phyloP scores from a whole-genome alignment of 2,113 vertebrate species.

The Clarias batrachus region DNA sequence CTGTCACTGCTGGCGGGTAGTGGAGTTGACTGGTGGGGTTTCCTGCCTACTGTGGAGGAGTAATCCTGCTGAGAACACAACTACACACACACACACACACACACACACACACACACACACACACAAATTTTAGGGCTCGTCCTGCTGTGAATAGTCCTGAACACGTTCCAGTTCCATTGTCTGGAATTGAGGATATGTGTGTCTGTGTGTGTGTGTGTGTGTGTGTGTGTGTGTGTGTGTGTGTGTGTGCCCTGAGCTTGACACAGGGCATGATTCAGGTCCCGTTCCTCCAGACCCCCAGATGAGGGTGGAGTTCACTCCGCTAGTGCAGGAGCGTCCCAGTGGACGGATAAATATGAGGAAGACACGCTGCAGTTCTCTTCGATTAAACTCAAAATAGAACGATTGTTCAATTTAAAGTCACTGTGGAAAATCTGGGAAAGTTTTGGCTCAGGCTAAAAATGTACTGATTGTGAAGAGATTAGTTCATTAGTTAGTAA shows the following conservation, averaged over 20 bases:
- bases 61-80: conserved; percentile 40
- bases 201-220: conserved; percentile 73
- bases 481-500: too few relatives aligned
- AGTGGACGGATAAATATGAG: conserved; percentile 76
- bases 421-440: background rate
- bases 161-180: conserved; percentile 81
- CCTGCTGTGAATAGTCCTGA: conserved; percentile 72
- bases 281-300: conserved; percentile 74
- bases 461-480: background rate
- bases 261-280: conserved; percentile 84
- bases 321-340: conserved; percentile 67
- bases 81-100: conserved; percentile 14
- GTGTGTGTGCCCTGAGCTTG: conserved; percentile 73
- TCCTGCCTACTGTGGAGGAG: conserved; percentile 63
- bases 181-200: conserved; percentile 80
- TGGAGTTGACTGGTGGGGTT: conserved; percentile 68
- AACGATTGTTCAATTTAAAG: conserved; percentile 34
- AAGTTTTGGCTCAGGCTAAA: conserved; percentile 14
- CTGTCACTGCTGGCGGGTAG: conserved; percentile 69
- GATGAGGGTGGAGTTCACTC: conserved; percentile 79
- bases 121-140: conserved; percentile 44
- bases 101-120: conserved; percentile 6
- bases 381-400: conserved; percentile 50
- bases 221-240: conserved; percentile 57
- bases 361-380: conserved; percentile 65